Conservation (phyloP, 2,888 invertebrate genomes). For the Abrostola triplasia region DNA sequence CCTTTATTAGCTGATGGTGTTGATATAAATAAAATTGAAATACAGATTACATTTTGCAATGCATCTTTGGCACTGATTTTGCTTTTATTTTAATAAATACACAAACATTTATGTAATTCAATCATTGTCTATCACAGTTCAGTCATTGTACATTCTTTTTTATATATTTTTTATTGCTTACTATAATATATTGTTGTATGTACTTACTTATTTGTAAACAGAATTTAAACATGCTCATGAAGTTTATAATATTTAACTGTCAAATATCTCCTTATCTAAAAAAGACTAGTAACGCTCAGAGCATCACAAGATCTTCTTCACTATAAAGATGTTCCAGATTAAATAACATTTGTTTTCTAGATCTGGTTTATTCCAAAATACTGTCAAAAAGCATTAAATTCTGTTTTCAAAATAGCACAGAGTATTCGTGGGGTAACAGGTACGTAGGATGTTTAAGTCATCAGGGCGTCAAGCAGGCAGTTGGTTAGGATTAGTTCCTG, state of each 20-base stretch:
- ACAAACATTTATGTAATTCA: constrained; percentile 70
- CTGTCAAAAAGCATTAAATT: constrained; percentile 28
- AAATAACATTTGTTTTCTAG: neutral
- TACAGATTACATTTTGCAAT: constrained; percentile 72
- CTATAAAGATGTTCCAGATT: constrained; percentile 32
- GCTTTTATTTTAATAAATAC: constrained; percentile 81
- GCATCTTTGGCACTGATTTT: constrained; percentile 86
- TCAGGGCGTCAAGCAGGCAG: constrained; percentile 42
- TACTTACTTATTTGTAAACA: constrained; percentile 69
- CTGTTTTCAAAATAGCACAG: constrained; percentile 70
- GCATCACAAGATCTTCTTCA: constrained; percentile 42
- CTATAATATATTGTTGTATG: constrained; percentile 52
- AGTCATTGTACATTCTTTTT: constrained; percentile 76
- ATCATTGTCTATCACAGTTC: constrained; percentile 86
- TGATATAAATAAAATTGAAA: constrained; percentile 15
- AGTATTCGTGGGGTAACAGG: constrained; percentile 63
- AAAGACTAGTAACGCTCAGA: constrained; percentile 40
- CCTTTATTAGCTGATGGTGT: neutral
- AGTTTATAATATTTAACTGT: constrained; percentile 20
- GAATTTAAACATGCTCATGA: constrained; percentile 51
- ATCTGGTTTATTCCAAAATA: neutral
- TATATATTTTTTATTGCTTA: constrained; percentile 78
- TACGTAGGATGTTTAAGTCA: constrained; percentile 53
- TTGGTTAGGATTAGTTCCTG: constrained; percentile 61
- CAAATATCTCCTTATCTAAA: constrained; percentile 31